These are phyloP conservation scores for Conus ventricosus DNA, from an alignment of 1,140 invertebrate species.

Conservation along the genomic window DNA sequence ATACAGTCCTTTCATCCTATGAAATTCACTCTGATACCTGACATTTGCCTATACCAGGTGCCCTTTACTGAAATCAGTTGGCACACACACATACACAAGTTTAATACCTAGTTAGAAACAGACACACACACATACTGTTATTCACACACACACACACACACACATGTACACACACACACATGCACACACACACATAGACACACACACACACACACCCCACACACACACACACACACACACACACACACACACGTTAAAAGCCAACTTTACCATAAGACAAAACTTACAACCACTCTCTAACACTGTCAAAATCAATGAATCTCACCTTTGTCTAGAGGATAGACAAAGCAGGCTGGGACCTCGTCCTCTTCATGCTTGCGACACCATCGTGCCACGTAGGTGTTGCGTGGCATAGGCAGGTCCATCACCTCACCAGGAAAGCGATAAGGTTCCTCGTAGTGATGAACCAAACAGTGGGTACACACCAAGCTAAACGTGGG, in stretches of 20 bases:
- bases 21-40: too few relatives aligned
- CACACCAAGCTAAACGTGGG: conserved; percentile 60
- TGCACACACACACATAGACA: not conserved
- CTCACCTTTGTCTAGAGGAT: conserved; percentile 66
- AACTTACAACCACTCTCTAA: not conserved
- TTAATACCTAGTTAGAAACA: too few relatives aligned
- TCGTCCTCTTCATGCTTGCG: conserved; percentile 47
- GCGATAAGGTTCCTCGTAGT: conserved; percentile 52
- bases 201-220: not conserved
- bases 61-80: too few relatives aligned
- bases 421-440: conserved; percentile 64
- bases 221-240: conserved; percentile 20
- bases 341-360: conserved; percentile 65
- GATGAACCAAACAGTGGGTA: conserved; percentile 62
- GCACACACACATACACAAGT: not conserved
- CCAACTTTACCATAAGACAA: not conserved
- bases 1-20: too few relatives aligned
- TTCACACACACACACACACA: not conserved
- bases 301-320: not conserved
- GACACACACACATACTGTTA: not conserved
- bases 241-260: conserved; percentile 5
- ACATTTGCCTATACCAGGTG: too few relatives aligned
- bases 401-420: conserved; percentile 53
- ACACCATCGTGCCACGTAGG: conserved; percentile 57
- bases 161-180: not conserved